phyloP scores from a whole-genome alignment of 2,888 invertebrate species.

The Arctia plantaginis region DNA sequence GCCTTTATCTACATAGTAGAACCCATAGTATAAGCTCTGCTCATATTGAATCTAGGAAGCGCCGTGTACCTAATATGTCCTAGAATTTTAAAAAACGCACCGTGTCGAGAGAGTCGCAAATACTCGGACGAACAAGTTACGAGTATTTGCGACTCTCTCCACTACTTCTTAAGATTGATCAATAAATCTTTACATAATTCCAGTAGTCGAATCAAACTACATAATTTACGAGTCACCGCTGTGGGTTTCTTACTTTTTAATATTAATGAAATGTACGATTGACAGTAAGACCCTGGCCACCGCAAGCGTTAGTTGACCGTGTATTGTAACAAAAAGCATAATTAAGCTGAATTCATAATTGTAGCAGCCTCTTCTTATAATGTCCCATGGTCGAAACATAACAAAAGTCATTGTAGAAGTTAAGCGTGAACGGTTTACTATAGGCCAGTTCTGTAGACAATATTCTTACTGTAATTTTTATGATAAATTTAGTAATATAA shows the following conservation, averaged over 20 bases:
- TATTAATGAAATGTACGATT: conserved; percentile 20
- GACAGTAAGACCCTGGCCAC: conserved; percentile 41
- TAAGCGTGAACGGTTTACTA: conserved; percentile 22
- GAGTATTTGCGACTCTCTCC: too few relatives aligned
- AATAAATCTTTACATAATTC: neutral
- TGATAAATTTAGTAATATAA: too few relatives aligned
- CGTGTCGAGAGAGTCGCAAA: too few relatives aligned
- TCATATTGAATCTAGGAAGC: too few relatives aligned
- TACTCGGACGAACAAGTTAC: too few relatives aligned
- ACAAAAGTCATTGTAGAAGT: conserved; percentile 39
- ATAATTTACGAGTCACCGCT: neutral
- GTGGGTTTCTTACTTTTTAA: neutral
- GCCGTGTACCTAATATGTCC: too few relatives aligned
- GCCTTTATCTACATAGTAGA: too few relatives aligned
- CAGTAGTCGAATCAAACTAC: neutral
- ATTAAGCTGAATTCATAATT: conserved; percentile 67
- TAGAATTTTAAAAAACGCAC: too few relatives aligned
- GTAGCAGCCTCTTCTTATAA: conserved; percentile 46
- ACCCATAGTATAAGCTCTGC: too few relatives aligned
- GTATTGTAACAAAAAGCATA: conserved; percentile 49
- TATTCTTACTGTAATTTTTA: neutral
- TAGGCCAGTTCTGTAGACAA: conserved; percentile 3
- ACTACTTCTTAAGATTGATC: neutral
- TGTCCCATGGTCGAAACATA: conserved; percentile 19
- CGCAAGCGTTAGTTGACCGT: conserved; percentile 35